These are phyloP conservation scores for Folsomia manolachei DNA, from an alignment of 2,888 invertebrate genomes.

Conservation along the genomic window DNA sequence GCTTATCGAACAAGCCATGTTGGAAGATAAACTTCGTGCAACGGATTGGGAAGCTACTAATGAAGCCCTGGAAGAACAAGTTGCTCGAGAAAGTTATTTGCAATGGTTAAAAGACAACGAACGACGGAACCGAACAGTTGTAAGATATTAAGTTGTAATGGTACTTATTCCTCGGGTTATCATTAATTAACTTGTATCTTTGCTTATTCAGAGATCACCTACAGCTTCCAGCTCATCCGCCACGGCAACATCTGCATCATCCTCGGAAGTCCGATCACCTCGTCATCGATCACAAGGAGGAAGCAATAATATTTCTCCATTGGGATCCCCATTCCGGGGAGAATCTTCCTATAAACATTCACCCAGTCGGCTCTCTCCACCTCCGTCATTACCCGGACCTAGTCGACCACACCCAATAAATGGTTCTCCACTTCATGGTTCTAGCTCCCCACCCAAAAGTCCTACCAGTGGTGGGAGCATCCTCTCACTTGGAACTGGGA, in stretches of 20 bases:
- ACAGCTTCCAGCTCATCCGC: constrained; percentile 48
- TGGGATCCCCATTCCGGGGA: constrained; percentile 44
- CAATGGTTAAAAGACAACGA: constrained; percentile 72
- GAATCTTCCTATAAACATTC: constrained; percentile 45
- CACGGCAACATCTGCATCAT: constrained; percentile 45
- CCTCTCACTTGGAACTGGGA: constrained; percentile 18
- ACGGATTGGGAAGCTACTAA: constrained; percentile 91
- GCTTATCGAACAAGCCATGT: constrained; percentile 82
- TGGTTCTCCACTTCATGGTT: too few species aligned
- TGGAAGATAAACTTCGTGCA: constrained; percentile 82
- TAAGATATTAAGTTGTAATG: constrained; percentile 49
- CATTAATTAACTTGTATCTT: neutral
- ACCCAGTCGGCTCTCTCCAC: constrained; percentile 46
- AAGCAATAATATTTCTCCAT: constrained; percentile 39
- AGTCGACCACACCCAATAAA: constrained; percentile 33
- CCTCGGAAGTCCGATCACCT: constrained; percentile 46
- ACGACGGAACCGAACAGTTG: constrained; percentile 58
- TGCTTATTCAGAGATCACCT: constrained; percentile 41
- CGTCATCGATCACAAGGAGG: constrained; percentile 46
- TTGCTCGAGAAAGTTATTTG: constrained; percentile 78
- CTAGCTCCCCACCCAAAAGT: constrained; percentile 24
- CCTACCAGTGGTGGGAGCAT: constrained; percentile 21
- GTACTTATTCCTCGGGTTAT: neutral
- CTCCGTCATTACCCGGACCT: constrained; percentile 45
- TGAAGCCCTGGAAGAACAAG: constrained; percentile 84